Percentiles rank a stretch among this genome's conserved stretches.
Evolutionary conservation across 2,888 invertebrate species (phyloP).

Genomic region (Cylindroiulus punctatus): DNA sequence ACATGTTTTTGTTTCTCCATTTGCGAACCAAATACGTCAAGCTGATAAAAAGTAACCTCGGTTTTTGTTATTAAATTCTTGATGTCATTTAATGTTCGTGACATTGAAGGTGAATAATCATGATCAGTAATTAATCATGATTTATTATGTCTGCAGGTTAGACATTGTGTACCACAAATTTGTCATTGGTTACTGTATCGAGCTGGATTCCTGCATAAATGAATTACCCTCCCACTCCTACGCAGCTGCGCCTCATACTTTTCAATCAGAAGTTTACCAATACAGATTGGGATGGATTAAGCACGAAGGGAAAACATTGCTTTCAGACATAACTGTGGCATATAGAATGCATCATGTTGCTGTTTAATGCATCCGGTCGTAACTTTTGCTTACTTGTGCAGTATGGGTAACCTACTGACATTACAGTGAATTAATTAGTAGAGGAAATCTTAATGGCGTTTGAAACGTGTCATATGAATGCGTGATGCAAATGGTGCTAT

Average conservation of each 20-base stretch:
- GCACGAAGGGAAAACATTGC: neutral
- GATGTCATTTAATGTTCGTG: slow-evolving; percentile 8
- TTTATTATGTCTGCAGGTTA: neutral
- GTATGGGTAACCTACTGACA: too few relatives aligned
- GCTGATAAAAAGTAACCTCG: neutral
- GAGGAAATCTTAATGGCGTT: too few relatives aligned
- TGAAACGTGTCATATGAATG: too few relatives aligned
- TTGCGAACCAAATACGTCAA: neutral
- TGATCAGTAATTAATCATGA: neutral
- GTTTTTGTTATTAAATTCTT: slow-evolving; percentile 14
- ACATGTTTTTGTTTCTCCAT: slow-evolving; percentile 8
- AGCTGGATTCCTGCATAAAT: neutral
- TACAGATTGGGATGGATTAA: neutral
- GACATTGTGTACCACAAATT: neutral
- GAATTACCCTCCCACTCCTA: neutral
- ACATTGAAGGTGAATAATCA: neutral
- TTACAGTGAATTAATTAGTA: too few relatives aligned
- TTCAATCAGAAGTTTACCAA: neutral
- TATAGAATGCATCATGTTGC: neutral
- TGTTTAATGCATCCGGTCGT: neutral
- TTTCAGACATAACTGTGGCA: neutral
- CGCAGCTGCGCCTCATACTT: neutral
- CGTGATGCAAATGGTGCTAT: too few relatives aligned
- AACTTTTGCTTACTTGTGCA: neutral
- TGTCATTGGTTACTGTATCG: neutral